A percentile compares a stretch with the other conserved stretches of the same genome.
Evolutionary conservation across 2,113 vertebrate species (phyloP).

Genomic region (Poeciliopsis occidentalis): DNA sequence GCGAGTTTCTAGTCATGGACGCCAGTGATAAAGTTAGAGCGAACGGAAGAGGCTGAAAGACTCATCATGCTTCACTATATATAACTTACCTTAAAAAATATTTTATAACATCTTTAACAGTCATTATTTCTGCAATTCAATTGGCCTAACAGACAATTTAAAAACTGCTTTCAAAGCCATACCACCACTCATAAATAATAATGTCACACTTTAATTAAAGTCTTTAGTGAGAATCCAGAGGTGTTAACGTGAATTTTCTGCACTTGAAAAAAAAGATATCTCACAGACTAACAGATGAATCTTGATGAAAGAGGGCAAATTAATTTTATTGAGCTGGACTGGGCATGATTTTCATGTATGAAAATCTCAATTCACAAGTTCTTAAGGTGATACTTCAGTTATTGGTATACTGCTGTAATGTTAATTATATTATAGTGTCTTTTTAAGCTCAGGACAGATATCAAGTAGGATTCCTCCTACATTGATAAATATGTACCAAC

Average conservation of each 20-base stretch:
- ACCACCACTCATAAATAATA: background rate
- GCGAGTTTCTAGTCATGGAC: background rate
- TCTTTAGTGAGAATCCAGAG: background rate
- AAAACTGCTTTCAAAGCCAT: background rate
- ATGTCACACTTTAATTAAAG: background rate
- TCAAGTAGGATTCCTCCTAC: no score
- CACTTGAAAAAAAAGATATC: background rate
- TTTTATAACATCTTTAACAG: background rate
- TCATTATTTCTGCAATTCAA: no score
- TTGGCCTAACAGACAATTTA: background rate
- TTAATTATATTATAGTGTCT: no score
- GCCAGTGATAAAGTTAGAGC: background rate
- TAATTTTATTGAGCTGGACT: no score
- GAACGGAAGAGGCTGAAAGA: slow-evolving; percentile 8
- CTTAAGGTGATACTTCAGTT: no score
- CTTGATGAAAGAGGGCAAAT: background rate
- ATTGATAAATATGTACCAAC: no score
- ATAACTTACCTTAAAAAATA: background rate
- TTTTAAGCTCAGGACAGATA: no score
- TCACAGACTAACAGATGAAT: background rate
- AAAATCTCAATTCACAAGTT: no score
- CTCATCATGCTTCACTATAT: no score
- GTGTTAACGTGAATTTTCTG: no score
- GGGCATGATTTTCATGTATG: no score
- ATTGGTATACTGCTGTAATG: no score